Evolutionary conservation across 2,113 vertebrate genomes (phyloP), one percentile per base, ranked within the genome.

Genomic region (Pseudorasbora parva): DNA sequence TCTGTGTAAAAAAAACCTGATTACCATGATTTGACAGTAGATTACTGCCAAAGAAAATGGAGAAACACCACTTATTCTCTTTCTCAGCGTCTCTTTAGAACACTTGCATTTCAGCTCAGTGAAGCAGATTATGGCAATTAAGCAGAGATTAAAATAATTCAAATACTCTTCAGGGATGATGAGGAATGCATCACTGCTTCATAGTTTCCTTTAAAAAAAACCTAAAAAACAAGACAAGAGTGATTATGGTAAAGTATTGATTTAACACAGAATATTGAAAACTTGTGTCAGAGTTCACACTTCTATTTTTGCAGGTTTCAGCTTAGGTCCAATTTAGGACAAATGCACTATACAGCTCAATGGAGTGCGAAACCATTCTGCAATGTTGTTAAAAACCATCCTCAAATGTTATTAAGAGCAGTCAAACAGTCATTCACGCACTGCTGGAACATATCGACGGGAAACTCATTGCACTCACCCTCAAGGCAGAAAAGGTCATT

Each of bases 351-450:
- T 21, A 17, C 1, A 25, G 27, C 17, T 69, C 79, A 82, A 25
- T 59, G 74, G 78, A 78, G 81, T 37, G 86, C 77, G 68, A 81
- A 76, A 78, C 72, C 51, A 33, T 62, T 84, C 74, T 62, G 45
- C 57, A 23, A 77, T 37, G 82, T 72, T 82, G 82, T 80, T 86
- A 69, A 80, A 79, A 84, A 57, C 69, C 85, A 47, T 60, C 68
- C 77, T 59, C 25, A 59, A 74, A 85, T 47, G 77, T 66, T 76
- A 76, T 80, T 81, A 85, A 74, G 68, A 85, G 83, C 23, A 47
- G 59, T 64, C 81, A 80, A 83, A 68, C 85, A 75, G 68, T 78
- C 59, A 69, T 72, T 73, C 74, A 78, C 12, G 41, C 75, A 37
- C 85, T 60, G 60, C 82, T 59, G 82, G 82, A n/a, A 54, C 51